Evolutionary conservation across 2,113 vertebrate species (phyloP), one percentile per base, ranked within the genome.

Genomic region (Bothrops jararaca): DNA sequence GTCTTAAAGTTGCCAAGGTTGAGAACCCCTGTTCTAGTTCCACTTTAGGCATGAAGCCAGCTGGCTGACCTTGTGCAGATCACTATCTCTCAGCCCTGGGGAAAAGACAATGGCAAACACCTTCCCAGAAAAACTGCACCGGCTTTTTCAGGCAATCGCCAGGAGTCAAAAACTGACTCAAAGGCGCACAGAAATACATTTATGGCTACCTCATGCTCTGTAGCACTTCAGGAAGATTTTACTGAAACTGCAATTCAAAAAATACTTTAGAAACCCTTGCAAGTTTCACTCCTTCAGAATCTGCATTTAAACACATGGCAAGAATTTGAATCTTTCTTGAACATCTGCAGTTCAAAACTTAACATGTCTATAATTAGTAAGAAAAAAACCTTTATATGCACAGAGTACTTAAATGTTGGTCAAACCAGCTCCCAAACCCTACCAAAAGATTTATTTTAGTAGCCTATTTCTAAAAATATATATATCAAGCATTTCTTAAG

Each of bases 301-400:
- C 88, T 9, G 26, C 90, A 92, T 69, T 45, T 74, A 64, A 86
- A 60, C 54, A 92, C 10, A n/a, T 42, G 0, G 24, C 80, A 60
- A 90, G 22, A 90, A 45, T 23, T 91, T 69, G 3, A 50, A 20
- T 0, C 58, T 80, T 80, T 89, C 56, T 54, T 1, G 0, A 89
- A 42, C 92, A 97, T 95, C 94, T 94, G 94, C 85, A 80, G 92
- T 54, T 93, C 92, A 64, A 86, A 91, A 52, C 23, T 54, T n/a
- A 11, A 0, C 20, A 0, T 89, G 9, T 8, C 89, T 29, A 69
- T 26, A 85, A 74, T 69, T 90, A 88, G 42, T 6, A 0, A 86
- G 50, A 39, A 45, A 90, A 90, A 86, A 54, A 50, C 2, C 1
- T 0, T 50, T 34, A 54, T 48, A 50, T 6, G 1, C 2, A 0